Conservation (phyloP, 2,113 vertebrate genomes). For the Hystrix brachyura region DNA sequence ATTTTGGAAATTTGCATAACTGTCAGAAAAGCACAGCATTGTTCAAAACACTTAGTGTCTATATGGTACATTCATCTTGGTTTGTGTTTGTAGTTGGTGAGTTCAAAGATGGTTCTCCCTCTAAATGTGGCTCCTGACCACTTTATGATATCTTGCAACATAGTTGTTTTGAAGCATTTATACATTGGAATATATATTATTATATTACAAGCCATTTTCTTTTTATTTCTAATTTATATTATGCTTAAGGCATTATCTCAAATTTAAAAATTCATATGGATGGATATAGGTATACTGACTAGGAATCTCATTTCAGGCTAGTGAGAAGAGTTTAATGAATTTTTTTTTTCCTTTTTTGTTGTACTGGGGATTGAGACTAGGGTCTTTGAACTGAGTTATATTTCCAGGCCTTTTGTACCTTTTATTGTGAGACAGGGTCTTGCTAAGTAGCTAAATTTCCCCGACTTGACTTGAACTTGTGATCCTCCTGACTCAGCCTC, state of each 20-base stretch:
- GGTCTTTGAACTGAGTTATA: no score
- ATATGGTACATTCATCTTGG: background rate
- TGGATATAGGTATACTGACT: background rate
- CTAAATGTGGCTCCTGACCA: background rate
- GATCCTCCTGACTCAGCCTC: background rate
- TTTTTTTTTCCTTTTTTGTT: background rate
- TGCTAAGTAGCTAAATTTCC: background rate
- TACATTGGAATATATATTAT: background rate
- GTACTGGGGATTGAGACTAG: background rate
- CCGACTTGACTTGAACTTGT: background rate
- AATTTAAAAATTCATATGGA: background rate
- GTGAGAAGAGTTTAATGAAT: background rate
- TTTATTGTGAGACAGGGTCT: background rate
- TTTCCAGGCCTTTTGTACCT: no score
- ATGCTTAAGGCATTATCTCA: background rate
- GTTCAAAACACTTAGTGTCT: background rate
- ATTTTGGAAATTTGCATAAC: constrained; percentile 3
- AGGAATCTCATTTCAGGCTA: constrained; percentile 10
- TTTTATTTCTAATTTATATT: constrained; percentile 38
- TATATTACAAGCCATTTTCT: background rate
- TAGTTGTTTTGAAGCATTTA: constrained; percentile 11
- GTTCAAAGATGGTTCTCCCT: background rate
- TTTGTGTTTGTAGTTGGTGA: constrained; percentile 5
- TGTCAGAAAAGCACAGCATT: background rate
- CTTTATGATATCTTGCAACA: background rate